Evolutionary conservation across 2,113 vertebrate genomes (phyloP).

Genomic region (Pluvialis apricaria): DNA sequence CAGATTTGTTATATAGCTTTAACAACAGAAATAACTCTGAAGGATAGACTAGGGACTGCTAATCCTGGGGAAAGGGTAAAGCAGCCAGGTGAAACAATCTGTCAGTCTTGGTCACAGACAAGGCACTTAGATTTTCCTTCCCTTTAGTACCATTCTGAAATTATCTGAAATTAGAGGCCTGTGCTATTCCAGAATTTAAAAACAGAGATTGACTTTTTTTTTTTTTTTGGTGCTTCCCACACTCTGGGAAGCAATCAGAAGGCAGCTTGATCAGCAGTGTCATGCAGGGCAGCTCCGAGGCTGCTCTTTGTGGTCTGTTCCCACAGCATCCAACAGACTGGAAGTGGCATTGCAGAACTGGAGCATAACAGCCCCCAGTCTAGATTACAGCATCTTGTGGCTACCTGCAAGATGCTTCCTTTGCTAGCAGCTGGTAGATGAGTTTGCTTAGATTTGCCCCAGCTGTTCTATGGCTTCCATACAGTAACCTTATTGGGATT

Average conservation of each 20-base stretch:
- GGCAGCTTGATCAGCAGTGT: neutral
- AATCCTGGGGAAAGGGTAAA: neutral
- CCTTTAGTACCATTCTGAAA: neutral
- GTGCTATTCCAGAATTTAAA: neutral
- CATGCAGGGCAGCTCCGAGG: neutral
- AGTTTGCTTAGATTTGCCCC: neutral
- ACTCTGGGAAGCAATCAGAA: neutral
- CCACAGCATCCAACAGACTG: neutral
- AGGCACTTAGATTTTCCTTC: neutral
- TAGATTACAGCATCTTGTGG: neutral
- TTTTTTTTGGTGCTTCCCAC: neutral
- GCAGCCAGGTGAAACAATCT: neutral
- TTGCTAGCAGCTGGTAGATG: neutral
- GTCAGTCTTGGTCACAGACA: neutral
- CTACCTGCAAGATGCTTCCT: neutral
- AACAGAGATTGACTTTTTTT: neutral
- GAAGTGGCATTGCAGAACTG: neutral
- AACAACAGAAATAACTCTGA: neutral
- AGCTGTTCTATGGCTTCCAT: neutral
- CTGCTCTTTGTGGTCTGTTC: neutral
- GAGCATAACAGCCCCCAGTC: neutral
- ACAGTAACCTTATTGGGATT: neutral
- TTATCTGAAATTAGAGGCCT: neutral
- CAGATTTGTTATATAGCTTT: neutral
- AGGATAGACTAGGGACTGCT: neutral